Conservation (phyloP, 2,888 invertebrate species). For the Lampropteryx suffumata region DNA sequence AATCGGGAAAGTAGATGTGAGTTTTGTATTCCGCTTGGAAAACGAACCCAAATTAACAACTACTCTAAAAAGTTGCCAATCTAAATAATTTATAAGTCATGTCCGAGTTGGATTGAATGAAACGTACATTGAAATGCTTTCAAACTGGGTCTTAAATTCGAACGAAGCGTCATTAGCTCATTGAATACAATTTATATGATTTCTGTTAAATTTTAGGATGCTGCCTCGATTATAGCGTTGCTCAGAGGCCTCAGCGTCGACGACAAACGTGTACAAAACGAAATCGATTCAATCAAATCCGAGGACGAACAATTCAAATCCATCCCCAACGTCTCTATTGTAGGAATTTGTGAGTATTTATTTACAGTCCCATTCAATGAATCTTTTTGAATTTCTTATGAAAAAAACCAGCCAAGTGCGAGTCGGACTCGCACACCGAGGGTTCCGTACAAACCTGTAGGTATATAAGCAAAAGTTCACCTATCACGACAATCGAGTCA, state of each 20-base stretch:
- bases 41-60: too few relatives aligned
- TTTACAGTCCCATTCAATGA: constrained; percentile 2
- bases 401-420: too few relatives aligned
- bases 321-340: constrained; percentile 49
- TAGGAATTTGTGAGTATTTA: constrained; percentile 52
- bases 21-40: constrained; percentile 11
- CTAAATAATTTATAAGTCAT: neutral
- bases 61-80: neutral
- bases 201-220: constrained; percentile 47
- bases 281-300: constrained; percentile 49
- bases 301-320: constrained; percentile 54
- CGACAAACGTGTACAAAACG: constrained; percentile 49
- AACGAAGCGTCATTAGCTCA: constrained; percentile 2
- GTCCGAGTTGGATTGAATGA: neutral
- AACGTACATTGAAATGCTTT: neutral
- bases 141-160: constrained; percentile 3
- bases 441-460: too few relatives aligned
- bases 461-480: too few relatives aligned
- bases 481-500: too few relatives aligned
- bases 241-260: constrained; percentile 51
- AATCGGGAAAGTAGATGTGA: constrained; percentile 51
- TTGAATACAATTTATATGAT: constrained; percentile 1
- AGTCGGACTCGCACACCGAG: too few relatives aligned
- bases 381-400: constrained; percentile 1
- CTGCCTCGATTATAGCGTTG: constrained; percentile 44